These are phyloP conservation scores for Salminus brasiliensis DNA, from an alignment of 2,113 vertebrate species.

Conservation along the genomic window DNA sequence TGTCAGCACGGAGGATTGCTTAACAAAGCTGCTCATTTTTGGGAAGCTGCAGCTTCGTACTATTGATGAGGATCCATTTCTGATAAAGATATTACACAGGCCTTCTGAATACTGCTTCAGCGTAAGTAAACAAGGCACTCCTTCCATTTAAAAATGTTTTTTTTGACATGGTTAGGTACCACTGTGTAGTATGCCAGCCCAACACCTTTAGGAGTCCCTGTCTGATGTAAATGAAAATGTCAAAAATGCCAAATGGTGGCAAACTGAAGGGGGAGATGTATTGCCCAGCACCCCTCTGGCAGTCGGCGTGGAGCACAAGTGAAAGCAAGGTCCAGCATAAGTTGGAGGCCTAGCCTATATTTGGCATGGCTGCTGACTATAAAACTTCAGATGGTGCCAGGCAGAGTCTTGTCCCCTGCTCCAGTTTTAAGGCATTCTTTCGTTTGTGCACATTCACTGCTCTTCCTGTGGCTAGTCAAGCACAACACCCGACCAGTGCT, in stretches of 20 bases:
- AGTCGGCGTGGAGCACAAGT: conserved; percentile 22
- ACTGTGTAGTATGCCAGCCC: conserved; percentile 58
- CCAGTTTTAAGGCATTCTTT: conserved; percentile 58
- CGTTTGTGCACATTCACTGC: conserved; percentile 55
- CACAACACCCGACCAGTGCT: conserved; percentile 49
- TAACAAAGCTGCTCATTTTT: not conserved
- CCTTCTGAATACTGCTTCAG: conserved; percentile 60
- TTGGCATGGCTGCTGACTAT: conserved; percentile 34
- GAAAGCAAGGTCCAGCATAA: conserved; percentile 36
- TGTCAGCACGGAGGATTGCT: not conserved
- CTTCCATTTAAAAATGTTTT: conserved; percentile 53
- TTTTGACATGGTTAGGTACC: conserved; percentile 57
- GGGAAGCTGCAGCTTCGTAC: conserved; percentile 5
- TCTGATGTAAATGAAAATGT: conserved; percentile 58
- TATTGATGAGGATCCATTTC: conserved; percentile 22
- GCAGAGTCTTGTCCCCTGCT: conserved; percentile 56
- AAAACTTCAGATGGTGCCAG: conserved; percentile 53
- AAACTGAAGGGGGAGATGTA: conserved; percentile 58
- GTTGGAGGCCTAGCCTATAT: conserved; percentile 36
- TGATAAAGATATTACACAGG: conserved; percentile 35
- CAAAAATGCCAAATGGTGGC: conserved; percentile 54
- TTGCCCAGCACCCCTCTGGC: conserved; percentile 51
- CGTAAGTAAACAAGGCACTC: conserved; percentile 56
- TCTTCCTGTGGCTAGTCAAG: conserved; percentile 48
- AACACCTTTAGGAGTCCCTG: conserved; percentile 60